A percentile compares a stretch with the other conserved stretches of the same genome.
Conservation (phyloP, 2,113 vertebrate genomes). For the Puntigrus tetrazona region DNA sequence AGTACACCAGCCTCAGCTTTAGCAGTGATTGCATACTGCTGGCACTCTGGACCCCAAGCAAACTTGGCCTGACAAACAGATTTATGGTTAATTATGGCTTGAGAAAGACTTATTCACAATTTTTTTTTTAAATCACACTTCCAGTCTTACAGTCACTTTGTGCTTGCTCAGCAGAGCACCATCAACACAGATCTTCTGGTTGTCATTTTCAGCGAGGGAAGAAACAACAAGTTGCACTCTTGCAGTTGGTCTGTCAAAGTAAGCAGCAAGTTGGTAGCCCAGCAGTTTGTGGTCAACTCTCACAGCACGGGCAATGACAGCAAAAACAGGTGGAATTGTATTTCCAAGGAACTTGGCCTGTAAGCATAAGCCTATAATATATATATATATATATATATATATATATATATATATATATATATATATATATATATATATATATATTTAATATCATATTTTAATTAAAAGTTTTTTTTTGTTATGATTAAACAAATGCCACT, state of each 20-base stretch:
- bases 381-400: too few relatives aligned
- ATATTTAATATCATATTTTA: neutral
- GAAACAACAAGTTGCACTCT: constrained; percentile 76
- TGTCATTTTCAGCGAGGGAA: constrained; percentile 71
- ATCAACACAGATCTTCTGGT: constrained; percentile 79
- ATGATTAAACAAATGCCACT: neutral
- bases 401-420: too few relatives aligned
- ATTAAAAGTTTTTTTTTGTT: neutral
- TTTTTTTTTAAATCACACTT: neutral
- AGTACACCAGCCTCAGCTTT: constrained; percentile 67
- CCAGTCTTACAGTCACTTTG: constrained; percentile 76
- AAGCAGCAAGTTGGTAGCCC: constrained; percentile 75
- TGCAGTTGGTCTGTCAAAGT: constrained; percentile 64
- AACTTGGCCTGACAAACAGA: constrained; percentile 65
- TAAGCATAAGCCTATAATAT: constrained; percentile 38
- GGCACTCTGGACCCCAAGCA: constrained; percentile 74
- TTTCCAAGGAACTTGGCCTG: constrained; percentile 74
- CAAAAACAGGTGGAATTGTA: constrained; percentile 65
- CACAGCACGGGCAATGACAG: constrained; percentile 70
- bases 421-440: too few relatives aligned
- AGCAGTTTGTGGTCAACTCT: constrained; percentile 63
- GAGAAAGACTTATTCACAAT: too few relatives aligned
- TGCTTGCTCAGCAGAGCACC: constrained; percentile 72
- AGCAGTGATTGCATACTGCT: constrained; percentile 67
- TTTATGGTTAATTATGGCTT: neutral